Conservation (phyloP, 2,888 invertebrate genomes). For the Nymphalis polychloros region DNA sequence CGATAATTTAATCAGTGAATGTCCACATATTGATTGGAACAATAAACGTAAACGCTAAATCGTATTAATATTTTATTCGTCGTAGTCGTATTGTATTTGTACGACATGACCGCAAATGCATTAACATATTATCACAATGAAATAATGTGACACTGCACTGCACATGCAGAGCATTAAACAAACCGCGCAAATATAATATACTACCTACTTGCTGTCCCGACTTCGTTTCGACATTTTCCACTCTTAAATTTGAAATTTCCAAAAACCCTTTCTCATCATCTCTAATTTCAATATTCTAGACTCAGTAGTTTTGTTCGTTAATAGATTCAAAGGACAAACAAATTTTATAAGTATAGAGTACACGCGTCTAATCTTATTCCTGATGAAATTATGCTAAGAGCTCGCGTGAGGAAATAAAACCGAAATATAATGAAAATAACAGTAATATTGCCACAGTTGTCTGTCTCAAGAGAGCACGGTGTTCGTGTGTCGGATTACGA, state of each 20-base stretch:
- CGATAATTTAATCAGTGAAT: too few relatives aligned
- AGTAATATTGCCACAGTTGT: constrained; percentile 25
- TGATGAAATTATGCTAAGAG: constrained; percentile 14
- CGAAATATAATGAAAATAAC: constrained; percentile 30
- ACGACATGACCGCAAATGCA: constrained; percentile 17
- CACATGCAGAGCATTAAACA: not conserved
- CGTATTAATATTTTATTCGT: constrained; percentile 15
- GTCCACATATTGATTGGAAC: not conserved
- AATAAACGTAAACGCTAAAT: not conserved
- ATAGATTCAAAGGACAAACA: not conserved
- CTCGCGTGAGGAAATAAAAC: constrained; percentile 31
- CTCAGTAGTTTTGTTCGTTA: too few relatives aligned
- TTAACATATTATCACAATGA: constrained; percentile 24
- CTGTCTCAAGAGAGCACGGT: constrained; percentile 21
- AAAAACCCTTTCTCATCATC: too few relatives aligned
- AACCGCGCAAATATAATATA: constrained; percentile 6
- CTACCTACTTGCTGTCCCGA: too few relatives aligned
- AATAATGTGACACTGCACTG: constrained; percentile 14
- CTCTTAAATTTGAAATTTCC: too few relatives aligned
- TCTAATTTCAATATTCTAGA: too few relatives aligned
- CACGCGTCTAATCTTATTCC: constrained; percentile 11
- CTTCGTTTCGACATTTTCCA: too few relatives aligned
- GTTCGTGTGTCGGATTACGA: constrained; percentile 39
- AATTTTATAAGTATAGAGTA: not conserved
- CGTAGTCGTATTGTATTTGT: constrained; percentile 17